Base-by-base conservation (phyloP, 2,888 invertebrate species). In the Zygaena filipendulae region DNA sequence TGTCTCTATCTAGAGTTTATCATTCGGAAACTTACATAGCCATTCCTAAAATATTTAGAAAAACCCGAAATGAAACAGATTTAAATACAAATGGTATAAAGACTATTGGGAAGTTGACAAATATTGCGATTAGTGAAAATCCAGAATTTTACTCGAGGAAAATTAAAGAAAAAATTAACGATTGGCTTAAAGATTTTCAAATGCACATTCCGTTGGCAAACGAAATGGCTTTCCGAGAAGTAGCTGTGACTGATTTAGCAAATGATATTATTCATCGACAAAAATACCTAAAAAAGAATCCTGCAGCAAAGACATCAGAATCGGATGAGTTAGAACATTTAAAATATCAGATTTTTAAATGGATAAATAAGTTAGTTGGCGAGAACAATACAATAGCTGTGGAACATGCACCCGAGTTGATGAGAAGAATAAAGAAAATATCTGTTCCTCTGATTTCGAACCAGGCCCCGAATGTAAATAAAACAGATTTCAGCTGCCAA, bases 281-380 rank as follows among this genome's bases (percentile, higher is more conserved):
- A 5, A 67, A 59, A 37, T 72, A 68, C 43, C 31, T 66, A 36
- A 47, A 61, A 36, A 29, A 61, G 2, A 63, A 62, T 33, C 47
- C 51, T 9, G 31, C 37, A 0, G 38, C 33, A 7, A 43, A 26
- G 21, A 37, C 37, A 2, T 35, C 49, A 7, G 46, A 55, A 0
- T 35, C 39, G 33, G 52, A 57, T 16, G 70, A 72, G 35, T 29
- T 71, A 18, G 63, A 69, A 36, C 43, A 61, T 43, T 48, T 74
- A 9, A 68, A 60, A 31, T 71, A 61, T 47, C 67, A 63, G 19
- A 66, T 74, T 39, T 70, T 61, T 34, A 72, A 70, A 55, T 69
- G 63, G 62, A 47, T 67, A 2, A 58, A 58, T 29, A 68, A 62
- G 35, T 37, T 67, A n/a, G 45, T 50, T 2, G 55, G 52, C 1